Base-by-base conservation (phyloP, 2,113 vertebrate species). In the Gnathonemus longibarbis region DNA sequence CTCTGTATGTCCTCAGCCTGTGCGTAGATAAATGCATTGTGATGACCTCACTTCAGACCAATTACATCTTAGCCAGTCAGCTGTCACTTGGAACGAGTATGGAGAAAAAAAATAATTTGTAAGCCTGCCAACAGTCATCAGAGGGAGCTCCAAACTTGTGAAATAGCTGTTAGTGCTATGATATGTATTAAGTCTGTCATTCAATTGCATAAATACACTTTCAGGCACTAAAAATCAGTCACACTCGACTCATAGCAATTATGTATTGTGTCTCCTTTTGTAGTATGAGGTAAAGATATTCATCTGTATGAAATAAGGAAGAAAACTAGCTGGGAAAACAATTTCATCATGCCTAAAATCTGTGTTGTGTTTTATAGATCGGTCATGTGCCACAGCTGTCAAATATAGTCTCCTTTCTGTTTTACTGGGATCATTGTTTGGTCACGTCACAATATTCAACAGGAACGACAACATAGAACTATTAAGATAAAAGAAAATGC, bases 21-120 rank as follows among this genome's bases (percentile, higher is more conserved):
- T 95, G 95, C 96, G 96, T 95, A 94, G 96, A 98, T 97, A 97
- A 98, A 98, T 98, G 97, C 97, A 97, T 98, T 93, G 96, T 96
- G 97, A 97, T 98, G 98, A 98, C 97, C 97, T 98, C 98, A 98
- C 97, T 97, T 97, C 95, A 96, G 97, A 97, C 97, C 97, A 98
- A 98, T 98, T 98, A 98, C 96, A 97, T 97, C 96, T 96, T 96
- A 97, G 97, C 97, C 97, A 98, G 96, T 98, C 96, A 98, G 97
- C 97, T 98, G 97, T 98, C 96, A 96, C 96, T 97, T 96, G 96
- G 96, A 94, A 94, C 94, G 94, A 95, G 89, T 94, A 94, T 90
- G 86, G 95, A 96, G 95, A 94, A 96, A 97, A 49, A 95, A 96
- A 96, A 95, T 66, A 0, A 89, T 92, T 91, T 97, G 96, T 96